Evolutionary conservation across 2,113 vertebrate species (phyloP), one percentile per base, ranked within the genome.

Genomic region (Myanophis thanlyinensis): DNA sequence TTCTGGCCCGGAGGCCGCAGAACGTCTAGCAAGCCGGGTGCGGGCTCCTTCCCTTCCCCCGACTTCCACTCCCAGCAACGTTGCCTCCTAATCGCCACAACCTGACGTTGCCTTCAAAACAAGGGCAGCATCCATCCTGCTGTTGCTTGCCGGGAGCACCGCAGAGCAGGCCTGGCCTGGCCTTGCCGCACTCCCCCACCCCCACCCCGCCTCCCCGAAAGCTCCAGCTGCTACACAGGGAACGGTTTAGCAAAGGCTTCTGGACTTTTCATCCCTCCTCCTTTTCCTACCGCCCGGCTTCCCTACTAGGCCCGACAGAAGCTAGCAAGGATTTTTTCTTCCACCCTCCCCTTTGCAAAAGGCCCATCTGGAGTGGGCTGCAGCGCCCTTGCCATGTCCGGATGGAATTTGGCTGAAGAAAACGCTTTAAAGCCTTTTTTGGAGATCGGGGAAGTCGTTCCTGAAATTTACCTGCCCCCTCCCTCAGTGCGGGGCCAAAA

Each of bases 251-350:
- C 90, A 88, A 53, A 40, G 53, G 86, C 91, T 92, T 73, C 56
- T 92, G 91, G 91, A 51, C 85, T 87, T 88, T 87, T 35, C 53
- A 87, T 48, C 46, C 53, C 52, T 1, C 40, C 51, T 35, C 23
- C 56, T 44, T 53, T 73, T 44, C n/a, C n/a, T 35, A 18, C 59
- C 84, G 89, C 95, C 97, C 96, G 95, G 95, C 95, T 80, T 91
- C 89, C 53, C 25, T 95, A 93, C 94, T 59, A 84, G 94, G 73
- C 92, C 96, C 94, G 92, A 94, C 94, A 94, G 94, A 95, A 52
- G 51, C 40, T 56, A 30, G 44, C 87, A n/a, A 27, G 46, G 59
- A 94, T 94, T 59, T 8, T n/a, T n/a, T n/a, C n/a, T n/a, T 89
- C 93, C 95, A 96, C 96, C 94, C 94, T 93, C 93, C 92, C 47